Conservation (phyloP, 2,888 invertebrate genomes). For the Sinelater perroti region DNA sequence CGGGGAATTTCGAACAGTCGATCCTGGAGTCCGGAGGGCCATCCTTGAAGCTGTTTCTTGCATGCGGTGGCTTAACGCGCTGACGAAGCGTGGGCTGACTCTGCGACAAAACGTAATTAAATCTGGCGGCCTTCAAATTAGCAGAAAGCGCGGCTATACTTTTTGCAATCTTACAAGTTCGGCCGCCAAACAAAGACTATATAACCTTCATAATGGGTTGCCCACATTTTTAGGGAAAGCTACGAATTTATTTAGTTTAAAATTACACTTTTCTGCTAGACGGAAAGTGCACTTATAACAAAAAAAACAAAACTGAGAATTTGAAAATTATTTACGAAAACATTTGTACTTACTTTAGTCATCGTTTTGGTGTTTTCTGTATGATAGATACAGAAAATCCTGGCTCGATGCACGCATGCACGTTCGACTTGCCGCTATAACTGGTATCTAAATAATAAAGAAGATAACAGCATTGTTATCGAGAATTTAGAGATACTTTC, state of each 20-base stretch:
- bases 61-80: constrained; percentile 25
- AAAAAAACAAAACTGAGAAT: no score
- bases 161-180: not conserved
- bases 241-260: no score
- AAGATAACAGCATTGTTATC: constrained; percentile 34
- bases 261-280: no score
- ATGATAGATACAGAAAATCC: constrained; percentile 11
- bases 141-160: not conserved
- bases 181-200: constrained; percentile 13
- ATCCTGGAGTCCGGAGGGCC: not conserved
- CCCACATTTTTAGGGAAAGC: no score
- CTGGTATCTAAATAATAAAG: constrained; percentile 5
- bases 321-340: no score
- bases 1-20: not conserved
- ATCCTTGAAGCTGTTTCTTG: constrained; percentile 9
- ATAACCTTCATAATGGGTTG: constrained; percentile 21
- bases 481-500: constrained; percentile 21
- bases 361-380: constrained; percentile 18
- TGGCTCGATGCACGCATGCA: constrained; percentile 6
- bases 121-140: not conserved
- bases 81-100: constrained; percentile 29
- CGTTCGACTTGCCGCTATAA: constrained; percentile 25
- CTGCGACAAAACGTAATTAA: no score
- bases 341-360: constrained; percentile 16
- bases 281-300: no score